Conservation (phyloP, 1,140 invertebrate genomes). For the Pantala flavescens region DNA sequence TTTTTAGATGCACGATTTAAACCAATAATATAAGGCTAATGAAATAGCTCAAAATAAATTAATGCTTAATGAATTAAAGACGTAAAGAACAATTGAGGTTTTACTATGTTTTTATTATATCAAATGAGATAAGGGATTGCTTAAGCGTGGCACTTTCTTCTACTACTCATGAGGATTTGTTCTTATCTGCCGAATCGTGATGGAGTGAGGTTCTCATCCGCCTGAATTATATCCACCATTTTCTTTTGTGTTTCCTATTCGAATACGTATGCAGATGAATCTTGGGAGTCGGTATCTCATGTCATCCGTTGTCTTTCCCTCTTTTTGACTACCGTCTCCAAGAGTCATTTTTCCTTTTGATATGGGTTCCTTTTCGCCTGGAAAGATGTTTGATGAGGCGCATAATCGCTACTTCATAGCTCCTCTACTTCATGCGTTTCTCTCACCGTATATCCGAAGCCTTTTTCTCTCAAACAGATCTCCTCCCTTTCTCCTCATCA, state of each 20-base stretch:
- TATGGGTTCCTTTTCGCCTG: not conserved
- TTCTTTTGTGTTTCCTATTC: not conserved
- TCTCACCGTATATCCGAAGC: not conserved
- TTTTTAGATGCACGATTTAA: too few relatives aligned
- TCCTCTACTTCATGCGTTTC: not conserved
- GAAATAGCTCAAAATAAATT: too few relatives aligned
- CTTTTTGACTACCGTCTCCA: not conserved
- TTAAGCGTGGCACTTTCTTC: too few relatives aligned
- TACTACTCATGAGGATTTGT: too few relatives aligned
- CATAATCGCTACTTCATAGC: slow-evolving; percentile 1
- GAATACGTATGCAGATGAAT: not conserved
- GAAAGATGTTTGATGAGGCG: slow-evolving; percentile 3
- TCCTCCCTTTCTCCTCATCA: not conserved
- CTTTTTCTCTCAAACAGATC: not conserved
- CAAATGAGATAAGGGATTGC: too few relatives aligned
- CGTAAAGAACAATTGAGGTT: too few relatives aligned
- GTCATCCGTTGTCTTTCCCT: not conserved
- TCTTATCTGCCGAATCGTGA: too few relatives aligned
- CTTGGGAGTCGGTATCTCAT: not conserved
- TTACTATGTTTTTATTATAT: too few relatives aligned
- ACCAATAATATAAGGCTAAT: too few relatives aligned
- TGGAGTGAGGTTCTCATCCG: not conserved
- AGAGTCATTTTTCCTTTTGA: not conserved
- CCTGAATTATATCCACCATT: not conserved
- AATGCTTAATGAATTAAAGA: too few relatives aligned